Base-by-base conservation (phyloP, 2,113 vertebrate genomes). In the Bucco capensis region DNA sequence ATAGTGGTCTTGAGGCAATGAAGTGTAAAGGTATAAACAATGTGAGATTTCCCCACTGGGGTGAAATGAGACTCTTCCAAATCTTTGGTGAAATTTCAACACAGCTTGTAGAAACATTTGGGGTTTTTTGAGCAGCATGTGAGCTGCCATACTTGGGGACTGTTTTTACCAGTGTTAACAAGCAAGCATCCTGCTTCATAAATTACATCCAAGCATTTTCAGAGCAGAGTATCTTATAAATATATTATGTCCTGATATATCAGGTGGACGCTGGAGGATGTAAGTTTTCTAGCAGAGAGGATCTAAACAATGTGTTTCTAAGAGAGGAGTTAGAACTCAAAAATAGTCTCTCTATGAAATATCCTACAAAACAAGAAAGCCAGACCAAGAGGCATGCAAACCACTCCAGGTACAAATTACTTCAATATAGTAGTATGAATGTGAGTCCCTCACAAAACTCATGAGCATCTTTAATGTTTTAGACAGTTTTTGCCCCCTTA, bases 151-250 rank as follows among this genome's bases (percentile, higher is more conserved):
- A 28, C 21, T 57, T 58, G 53, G 85, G 90, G 88, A 67, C 75
- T 56, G 64, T 90, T 94, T 85, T 88, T 93, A n/a, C 78, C 77
- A 73, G 30, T 66, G 38, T 77, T 78, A 85, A 61, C 12, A 8
- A 84, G 65, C 14, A 5, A 92, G 86, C 31, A 88, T 83, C 78
- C 60, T 67, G 60, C 81, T 76, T 93, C 81, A 83, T 49, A 92
- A 96, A 91, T 81, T 54, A 66, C 21, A 91, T 64, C 47, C 69
- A 89, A 83, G 61, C 24, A 54, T 83, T 91, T 88, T 81, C 88
- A 89, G 83, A 92, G 60, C 38, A 65, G 66, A 86, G 27, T 37
- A 65, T 50, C 69, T 92, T 80, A 92, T 66, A 73, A 83, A 77
- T 81, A 69, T 30, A 80, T 89, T 92, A 60, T 89, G 60, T 88